Conservation (phyloP, 2,797 vertebrate genomes). For the Ptychadena robeensis region DNA sequence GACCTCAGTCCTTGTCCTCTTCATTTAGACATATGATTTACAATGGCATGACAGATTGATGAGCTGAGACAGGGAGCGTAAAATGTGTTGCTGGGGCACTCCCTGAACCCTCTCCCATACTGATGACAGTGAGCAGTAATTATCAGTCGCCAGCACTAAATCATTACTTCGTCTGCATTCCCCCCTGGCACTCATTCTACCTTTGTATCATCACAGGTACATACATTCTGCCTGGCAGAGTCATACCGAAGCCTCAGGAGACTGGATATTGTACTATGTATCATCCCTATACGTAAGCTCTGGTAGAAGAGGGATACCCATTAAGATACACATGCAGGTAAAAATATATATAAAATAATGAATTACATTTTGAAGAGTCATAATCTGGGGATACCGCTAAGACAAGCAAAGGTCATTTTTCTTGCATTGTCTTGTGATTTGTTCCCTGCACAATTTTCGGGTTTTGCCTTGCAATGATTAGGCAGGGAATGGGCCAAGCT, state of each 20-base stretch:
- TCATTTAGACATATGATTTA: slow-evolving; percentile 72
- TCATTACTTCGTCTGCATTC: slow-evolving; percentile 75
- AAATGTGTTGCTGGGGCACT: slow-evolving; percentile 64
- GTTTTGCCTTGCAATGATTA: background rate
- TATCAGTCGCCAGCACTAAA: slow-evolving; percentile 85
- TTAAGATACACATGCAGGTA: background rate
- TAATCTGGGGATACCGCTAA: too few species aligned
- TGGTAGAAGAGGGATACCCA: background rate
- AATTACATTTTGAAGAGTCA: too few species aligned
- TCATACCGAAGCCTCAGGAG: background rate
- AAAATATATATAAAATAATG: too few species aligned
- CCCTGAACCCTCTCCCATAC: slow-evolving; percentile 63
- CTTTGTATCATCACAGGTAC: slow-evolving; percentile 65
- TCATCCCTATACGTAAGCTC: background rate
- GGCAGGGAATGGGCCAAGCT: too few species aligned
- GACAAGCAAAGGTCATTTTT: too few species aligned
- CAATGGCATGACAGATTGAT: slow-evolving; percentile 76
- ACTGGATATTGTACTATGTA: background rate
- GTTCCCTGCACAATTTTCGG: too few species aligned
- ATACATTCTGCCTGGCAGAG: background rate
- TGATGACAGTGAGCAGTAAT: slow-evolving; percentile 82
- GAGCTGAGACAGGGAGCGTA: slow-evolving; percentile 65
- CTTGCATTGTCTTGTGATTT: too few species aligned
- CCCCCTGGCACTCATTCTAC: slow-evolving; percentile 62
- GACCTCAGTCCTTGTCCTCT: slow-evolving; percentile 5